phyloP scores from a whole-genome alignment of 1,140 invertebrate genomes.

The Drosophila ironensis region DNA sequence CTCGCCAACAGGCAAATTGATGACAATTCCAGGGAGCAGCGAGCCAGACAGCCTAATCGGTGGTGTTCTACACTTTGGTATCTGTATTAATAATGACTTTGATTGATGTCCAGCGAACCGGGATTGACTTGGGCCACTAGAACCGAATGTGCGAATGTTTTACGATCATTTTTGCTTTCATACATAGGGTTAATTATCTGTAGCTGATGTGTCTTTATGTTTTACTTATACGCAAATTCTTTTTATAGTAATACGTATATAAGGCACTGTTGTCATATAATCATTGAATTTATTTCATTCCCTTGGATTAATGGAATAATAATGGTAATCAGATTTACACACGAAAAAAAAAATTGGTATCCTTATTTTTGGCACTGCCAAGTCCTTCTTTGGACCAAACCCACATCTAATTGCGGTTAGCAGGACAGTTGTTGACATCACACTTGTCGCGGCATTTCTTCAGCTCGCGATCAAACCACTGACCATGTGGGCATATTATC shows the following conservation, averaged over 20 bases:
- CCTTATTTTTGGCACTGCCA: neutral
- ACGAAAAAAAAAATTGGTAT: conserved; percentile 17
- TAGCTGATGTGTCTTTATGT: no score
- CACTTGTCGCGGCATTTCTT: conserved; percentile 23
- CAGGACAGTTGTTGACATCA: neutral
- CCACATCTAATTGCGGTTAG: conserved; percentile 26
- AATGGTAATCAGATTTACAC: neutral
- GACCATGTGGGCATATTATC: conserved; percentile 29
- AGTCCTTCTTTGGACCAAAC: no score
- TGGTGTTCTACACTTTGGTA: conserved; percentile 18
- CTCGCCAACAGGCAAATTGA: conserved; percentile 38
- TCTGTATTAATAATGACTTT: conserved; percentile 18
- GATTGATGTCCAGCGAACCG: conserved; percentile 7
- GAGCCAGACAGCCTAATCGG: conserved; percentile 54
- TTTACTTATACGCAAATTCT: no score
- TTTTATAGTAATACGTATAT: no score
- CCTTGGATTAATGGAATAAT: conserved; percentile 8
- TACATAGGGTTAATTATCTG: no score
- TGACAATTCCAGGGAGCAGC: conserved; percentile 22
- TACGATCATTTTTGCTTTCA: no score
- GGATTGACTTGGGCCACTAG: neutral
- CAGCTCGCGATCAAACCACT: conserved; percentile 47
- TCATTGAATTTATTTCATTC: conserved; percentile 9
- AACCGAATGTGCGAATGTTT: no score
- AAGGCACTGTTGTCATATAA: conserved; percentile 12